Evolutionary conservation across 2,888 invertebrate species (phyloP).

Genomic region (Odontocerum albicorne): DNA sequence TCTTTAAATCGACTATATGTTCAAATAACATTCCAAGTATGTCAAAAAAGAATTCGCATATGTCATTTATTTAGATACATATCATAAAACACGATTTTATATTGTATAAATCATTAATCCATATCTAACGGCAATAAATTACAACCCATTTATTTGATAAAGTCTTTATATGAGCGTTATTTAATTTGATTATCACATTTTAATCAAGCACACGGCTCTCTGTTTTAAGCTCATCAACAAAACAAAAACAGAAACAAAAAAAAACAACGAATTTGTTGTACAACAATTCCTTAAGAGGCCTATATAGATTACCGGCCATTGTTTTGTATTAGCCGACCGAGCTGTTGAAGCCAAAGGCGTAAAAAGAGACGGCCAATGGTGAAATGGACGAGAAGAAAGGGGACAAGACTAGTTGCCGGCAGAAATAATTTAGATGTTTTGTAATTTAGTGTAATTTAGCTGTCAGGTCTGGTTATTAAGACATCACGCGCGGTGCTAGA

Average conservation of each 20-base stretch:
- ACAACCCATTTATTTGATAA: no score
- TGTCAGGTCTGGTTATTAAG: conserved; percentile 39
- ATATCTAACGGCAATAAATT: no score
- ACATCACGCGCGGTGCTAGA: conserved; percentile 33
- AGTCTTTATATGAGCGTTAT: no score
- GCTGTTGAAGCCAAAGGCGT: conserved; percentile 7
- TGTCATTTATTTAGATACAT: no score
- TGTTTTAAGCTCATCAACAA: neutral
- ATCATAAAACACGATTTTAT: no score
- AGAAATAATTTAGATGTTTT: conserved; percentile 38
- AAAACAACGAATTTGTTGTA: neutral
- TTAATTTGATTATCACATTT: conserved; percentile 25
- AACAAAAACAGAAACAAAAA: neutral
- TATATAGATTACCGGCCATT: conserved; percentile 25
- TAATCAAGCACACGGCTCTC: conserved; percentile 13
- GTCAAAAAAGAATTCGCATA: no score
- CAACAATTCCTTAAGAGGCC: neutral
- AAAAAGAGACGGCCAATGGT: conserved; percentile 4
- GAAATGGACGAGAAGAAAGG: neutral
- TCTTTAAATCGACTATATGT: no score
- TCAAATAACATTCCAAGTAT: no score
- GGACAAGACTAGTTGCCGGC: conserved; percentile 24
- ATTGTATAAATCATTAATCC: no score
- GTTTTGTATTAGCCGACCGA: conserved; percentile 28
- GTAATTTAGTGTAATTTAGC: conserved; percentile 38